phyloP scores from a whole-genome alignment of 2,797 vertebrate genomes.

The Dendrocincla fuliginosa region DNA sequence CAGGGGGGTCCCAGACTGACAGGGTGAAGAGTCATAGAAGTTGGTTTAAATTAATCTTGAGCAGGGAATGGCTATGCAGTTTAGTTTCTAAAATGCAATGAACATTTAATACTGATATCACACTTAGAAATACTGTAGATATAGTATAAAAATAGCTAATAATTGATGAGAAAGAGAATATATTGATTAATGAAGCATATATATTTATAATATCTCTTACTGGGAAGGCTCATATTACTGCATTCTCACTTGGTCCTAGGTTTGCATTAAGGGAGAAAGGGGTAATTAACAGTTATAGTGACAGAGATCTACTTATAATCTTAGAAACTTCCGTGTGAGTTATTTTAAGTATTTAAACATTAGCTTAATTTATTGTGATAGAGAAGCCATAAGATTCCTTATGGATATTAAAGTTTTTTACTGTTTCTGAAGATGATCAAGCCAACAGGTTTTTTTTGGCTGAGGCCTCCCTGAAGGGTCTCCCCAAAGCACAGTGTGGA shows the following conservation, averaged over 20 bases:
- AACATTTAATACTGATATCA: background rate
- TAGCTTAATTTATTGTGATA: background rate
- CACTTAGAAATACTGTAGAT: background rate
- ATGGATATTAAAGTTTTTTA: background rate
- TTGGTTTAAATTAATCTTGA: background rate
- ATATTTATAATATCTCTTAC: background rate
- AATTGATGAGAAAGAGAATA: background rate
- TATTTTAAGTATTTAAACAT: background rate
- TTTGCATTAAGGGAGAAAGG: background rate
- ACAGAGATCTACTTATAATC: background rate
- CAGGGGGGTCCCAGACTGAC: background rate
- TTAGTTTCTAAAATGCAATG: background rate
- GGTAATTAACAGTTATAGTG: background rate
- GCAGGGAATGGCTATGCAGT: background rate
- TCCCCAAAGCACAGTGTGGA: background rate
- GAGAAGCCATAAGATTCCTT: background rate
- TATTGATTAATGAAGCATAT: background rate
- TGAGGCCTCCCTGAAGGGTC: accelerated
- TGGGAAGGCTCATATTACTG: background rate
- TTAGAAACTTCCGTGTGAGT: background rate
- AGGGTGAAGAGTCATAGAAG: background rate
- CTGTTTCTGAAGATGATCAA: background rate
- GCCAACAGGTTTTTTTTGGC: background rate
- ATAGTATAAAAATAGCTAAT: background rate
- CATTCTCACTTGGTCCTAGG: background rate